Evolutionary conservation across 53 echinoderm and acorn worm genomes (phyloP).

Genomic region (Temnopleurus reevesii): DNA sequence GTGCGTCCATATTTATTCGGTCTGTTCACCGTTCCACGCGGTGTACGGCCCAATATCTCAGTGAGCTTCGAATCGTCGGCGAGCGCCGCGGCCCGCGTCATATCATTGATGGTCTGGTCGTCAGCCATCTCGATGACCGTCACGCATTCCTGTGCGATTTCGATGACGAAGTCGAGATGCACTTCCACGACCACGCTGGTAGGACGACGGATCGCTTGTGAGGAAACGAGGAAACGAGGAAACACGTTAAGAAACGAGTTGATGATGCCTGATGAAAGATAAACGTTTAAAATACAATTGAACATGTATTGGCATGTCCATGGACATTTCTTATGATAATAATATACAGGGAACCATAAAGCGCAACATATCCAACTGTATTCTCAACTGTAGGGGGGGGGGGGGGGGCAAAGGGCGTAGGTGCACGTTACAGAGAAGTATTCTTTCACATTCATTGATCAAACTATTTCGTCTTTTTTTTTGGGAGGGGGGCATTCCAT

Average conservation of each 20-base stretch:
- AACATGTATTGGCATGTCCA: neutral
- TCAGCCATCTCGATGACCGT: neutral
- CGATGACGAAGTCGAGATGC: neutral
- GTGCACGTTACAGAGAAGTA: too few relatives aligned
- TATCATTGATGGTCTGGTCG: neutral
- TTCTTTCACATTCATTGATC: too few relatives aligned
- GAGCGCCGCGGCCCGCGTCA: neutral
- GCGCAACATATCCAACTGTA: too few relatives aligned
- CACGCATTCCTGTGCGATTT: neutral
- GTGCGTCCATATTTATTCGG: neutral
- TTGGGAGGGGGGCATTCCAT: too few relatives aligned
- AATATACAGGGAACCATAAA: too few relatives aligned
- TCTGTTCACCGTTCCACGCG: slow-evolving; percentile 1
- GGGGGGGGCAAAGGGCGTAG: too few relatives aligned
- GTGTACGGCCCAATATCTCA: neutral
- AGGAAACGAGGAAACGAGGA: neutral
- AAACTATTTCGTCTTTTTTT: too few relatives aligned
- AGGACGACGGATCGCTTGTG: neutral
- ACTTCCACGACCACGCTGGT: neutral
- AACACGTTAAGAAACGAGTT: too few relatives aligned
- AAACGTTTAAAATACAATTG: neutral
- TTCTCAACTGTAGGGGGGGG: too few relatives aligned
- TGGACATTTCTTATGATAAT: too few relatives aligned
- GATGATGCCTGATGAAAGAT: neutral
- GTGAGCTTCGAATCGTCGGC: neutral